Evolutionary conservation across 2,888 invertebrate genomes (phyloP).

Genomic region (Gonocerus acuteangulatus): DNA sequence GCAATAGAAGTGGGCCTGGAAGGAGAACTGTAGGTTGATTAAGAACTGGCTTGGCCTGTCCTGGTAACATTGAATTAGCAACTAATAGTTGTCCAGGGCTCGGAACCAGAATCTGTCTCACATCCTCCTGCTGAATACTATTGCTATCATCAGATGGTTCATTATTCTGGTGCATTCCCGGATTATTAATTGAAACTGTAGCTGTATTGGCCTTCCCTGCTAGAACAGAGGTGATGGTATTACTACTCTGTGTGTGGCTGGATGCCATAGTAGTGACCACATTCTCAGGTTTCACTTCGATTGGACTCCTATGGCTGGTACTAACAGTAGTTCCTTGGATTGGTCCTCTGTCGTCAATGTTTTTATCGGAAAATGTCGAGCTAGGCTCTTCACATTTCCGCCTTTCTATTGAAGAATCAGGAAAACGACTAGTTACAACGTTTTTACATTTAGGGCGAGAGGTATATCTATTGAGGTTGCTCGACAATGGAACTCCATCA

Average conservation of each 20-base stretch:
- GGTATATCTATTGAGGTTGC: conserved; percentile 40
- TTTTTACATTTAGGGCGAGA: conserved; percentile 30
- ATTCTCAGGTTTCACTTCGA: conserved; percentile 44
- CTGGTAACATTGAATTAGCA: conserved; percentile 29
- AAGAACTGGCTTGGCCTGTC: conserved; percentile 53
- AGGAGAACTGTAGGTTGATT: conserved; percentile 70
- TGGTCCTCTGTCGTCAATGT: conserved; percentile 57
- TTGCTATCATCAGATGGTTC: conserved; percentile 35
- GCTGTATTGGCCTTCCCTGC: conserved; percentile 69
- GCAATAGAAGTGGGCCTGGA: conserved; percentile 68
- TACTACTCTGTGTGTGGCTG: conserved; percentile 67
- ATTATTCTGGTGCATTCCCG: conserved; percentile 27
- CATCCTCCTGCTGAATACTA: conserved; percentile 9
- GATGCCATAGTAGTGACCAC: conserved; percentile 59
- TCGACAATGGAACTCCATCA: conserved; percentile 45
- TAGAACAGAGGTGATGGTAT: conserved; percentile 71
- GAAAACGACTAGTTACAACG: conserved; percentile 31
- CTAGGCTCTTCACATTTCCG: conserved; percentile 33
- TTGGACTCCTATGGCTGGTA: conserved; percentile 69
- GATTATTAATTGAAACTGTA: conserved; percentile 58
- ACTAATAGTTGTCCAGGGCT: conserved; percentile 65
- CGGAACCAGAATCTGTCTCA: conserved; percentile 60
- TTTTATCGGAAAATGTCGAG: conserved; percentile 31
- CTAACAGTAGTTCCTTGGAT: conserved; percentile 79
- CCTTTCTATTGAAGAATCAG: conserved; percentile 34